phyloP scores from a whole-genome alignment of 2,113 vertebrate species.

The Melanerpes formicivorus region DNA sequence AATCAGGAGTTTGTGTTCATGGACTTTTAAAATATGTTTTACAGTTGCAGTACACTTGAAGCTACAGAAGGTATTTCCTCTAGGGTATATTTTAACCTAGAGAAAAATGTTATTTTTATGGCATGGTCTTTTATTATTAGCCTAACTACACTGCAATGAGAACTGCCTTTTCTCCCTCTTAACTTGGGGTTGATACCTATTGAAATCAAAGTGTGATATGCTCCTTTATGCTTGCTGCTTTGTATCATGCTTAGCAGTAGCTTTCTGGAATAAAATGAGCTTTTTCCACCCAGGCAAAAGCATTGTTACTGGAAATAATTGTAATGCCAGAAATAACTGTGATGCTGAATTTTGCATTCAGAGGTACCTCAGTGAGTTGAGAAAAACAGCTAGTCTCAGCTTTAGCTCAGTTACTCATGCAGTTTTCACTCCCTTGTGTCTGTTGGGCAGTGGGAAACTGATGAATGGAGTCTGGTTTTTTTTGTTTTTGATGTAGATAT shows the following conservation, averaged over 20 bases:
- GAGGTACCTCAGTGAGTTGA: neutral
- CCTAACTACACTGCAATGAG: neutral
- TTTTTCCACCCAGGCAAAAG: neutral
- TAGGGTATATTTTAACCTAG: neutral
- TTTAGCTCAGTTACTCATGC: rapidly evolving
- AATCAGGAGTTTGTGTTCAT: neutral
- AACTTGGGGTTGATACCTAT: neutral
- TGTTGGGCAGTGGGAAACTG: neutral
- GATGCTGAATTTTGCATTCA: neutral
- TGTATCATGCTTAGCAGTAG: rapidly evolving
- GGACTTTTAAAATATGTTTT: neutral
- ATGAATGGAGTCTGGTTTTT: rapidly evolving
- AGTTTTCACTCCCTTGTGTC: neutral
- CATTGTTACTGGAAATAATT: neutral
- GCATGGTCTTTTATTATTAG: neutral
- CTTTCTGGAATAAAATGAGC: neutral
- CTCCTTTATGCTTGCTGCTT: neutral
- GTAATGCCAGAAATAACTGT: neutral
- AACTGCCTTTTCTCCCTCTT: neutral
- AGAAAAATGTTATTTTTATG: neutral
- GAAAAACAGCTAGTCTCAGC: neutral
- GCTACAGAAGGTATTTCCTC: neutral
- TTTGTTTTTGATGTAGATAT: neutral
- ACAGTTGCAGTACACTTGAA: neutral
- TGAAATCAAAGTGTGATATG: neutral